A percentile compares a stretch with the other conserved stretches of the same genome.
phyloP scores from a whole-genome alignment of 2,888 invertebrate genomes.

The Leptopilina myrica region DNA sequence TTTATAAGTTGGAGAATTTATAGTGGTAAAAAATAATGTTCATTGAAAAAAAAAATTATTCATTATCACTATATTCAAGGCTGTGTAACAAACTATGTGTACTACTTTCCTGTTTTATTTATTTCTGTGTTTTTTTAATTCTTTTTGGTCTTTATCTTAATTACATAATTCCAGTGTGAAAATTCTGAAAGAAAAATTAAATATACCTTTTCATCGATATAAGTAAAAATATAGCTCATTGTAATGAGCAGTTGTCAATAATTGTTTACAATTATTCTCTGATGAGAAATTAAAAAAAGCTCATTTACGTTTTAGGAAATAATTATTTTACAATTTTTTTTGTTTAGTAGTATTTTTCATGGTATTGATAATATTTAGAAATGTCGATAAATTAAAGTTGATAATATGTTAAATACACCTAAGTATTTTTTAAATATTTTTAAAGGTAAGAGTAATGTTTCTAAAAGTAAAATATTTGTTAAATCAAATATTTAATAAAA shows the following conservation, averaged over 20 bases:
- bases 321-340: too few relatives aligned
- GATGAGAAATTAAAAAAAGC: neutral
- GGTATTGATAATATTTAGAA: too few relatives aligned
- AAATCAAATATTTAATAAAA: too few relatives aligned
- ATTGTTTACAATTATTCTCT: neutral
- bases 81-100: neutral
- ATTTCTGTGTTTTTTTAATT: conserved; percentile 10
- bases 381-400: too few relatives aligned
- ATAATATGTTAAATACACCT: too few relatives aligned
- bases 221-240: neutral
- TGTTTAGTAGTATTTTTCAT: too few relatives aligned
- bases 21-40: neutral
- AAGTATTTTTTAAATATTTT: too few relatives aligned
- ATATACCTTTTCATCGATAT: neutral
- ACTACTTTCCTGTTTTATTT: conserved; percentile 12
- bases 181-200: neutral
- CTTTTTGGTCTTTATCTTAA: neutral
- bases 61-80: neutral
- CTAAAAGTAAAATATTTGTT: too few relatives aligned
- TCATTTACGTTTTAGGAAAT: too few relatives aligned
- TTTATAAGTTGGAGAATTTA: neutral
- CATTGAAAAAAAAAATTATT: neutral
- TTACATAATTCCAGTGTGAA: neutral
- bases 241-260: conserved; percentile 16
- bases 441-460: too few relatives aligned